Conservation (phyloP, 2,113 vertebrate species). For the Eonycteris spelaea region DNA sequence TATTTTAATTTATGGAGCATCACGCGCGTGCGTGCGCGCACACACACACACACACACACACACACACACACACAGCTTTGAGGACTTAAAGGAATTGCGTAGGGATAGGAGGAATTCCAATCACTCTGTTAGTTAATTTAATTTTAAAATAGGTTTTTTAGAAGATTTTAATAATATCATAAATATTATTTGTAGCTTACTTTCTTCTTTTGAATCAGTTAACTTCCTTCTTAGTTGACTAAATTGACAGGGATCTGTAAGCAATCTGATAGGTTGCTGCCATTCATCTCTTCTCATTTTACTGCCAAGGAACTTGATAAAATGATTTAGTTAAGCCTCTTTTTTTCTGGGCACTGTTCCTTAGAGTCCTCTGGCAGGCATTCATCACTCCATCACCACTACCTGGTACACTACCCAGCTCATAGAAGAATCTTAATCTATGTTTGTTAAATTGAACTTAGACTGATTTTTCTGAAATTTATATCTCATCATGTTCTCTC, state of each 20-base stretch:
- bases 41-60: too few relatives aligned
- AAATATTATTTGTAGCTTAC: not conserved
- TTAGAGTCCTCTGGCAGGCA: not conserved
- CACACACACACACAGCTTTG: not conserved
- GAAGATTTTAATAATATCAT: not conserved
- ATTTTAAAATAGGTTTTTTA: not conserved
- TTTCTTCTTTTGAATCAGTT: not conserved
- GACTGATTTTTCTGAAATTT: not conserved
- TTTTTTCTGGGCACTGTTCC: not conserved
- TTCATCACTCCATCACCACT: not conserved
- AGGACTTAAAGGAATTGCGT: not conserved
- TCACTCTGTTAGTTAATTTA: not conserved
- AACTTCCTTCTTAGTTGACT: not conserved
- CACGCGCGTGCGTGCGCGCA: too few relatives aligned
- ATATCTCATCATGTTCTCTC: not conserved
- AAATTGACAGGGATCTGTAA: not conserved
- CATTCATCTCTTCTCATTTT: not conserved
- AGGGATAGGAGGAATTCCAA: not conserved
- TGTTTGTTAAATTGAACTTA: not conserved
- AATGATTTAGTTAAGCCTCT: not conserved
- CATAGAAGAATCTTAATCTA: not conserved
- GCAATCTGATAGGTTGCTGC: not conserved
- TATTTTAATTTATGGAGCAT: not conserved
- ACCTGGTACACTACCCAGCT: not conserved
- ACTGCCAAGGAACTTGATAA: not conserved